Base-by-base conservation (phyloP, 2,113 vertebrate genomes). In the Phaethornis superciliosus region DNA sequence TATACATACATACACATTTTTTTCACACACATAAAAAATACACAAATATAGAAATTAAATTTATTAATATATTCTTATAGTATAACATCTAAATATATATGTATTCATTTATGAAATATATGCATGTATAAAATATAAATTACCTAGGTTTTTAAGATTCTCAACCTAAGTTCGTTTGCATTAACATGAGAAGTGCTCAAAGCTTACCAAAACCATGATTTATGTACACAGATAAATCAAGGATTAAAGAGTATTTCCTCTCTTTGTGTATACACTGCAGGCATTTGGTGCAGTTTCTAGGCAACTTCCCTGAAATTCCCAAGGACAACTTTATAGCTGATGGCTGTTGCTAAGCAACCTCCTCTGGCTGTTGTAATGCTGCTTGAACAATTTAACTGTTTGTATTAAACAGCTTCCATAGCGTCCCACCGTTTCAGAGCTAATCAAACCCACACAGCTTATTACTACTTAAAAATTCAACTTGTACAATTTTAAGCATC, bases 251-350 rank as follows among this genome's bases (percentile, higher is more conserved):
- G 32, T 4, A 28, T 35, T 86, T 75, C 42, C 52, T 79, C 63
- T 49, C 95, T 93, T 85, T 94, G 83, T 90, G 78, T 40, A 32
- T 12, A 81, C 81, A 69, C 89, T 87, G 89, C 89, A 93, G 91
- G 81, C 94, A 88, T 93, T 89, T 78, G 79, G 81, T 88, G 67
- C 91, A 95, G 92, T 94, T 96, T 93, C 96, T 83, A 96, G 90
- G 85, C 94, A 96, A 90, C 93, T 95, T 95, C 87, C 80, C 88
- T 88, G 52, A 95, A 96, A 96, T 93, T 96, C 93, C 93, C 93
- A 97, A 91, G 88, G 94, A 96, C 91, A 95, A 95, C 89, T 94
- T 92, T 81, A 88, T 19, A 88, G 52, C 69, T 5, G 20, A 85
- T 44, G 67, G 84, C 60, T 84, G 94, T 96, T 94, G 89, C 95